Evolutionary conservation across 1,140 invertebrate genomes (phyloP).

Genomic region (Drosophila grimshawi): DNA sequence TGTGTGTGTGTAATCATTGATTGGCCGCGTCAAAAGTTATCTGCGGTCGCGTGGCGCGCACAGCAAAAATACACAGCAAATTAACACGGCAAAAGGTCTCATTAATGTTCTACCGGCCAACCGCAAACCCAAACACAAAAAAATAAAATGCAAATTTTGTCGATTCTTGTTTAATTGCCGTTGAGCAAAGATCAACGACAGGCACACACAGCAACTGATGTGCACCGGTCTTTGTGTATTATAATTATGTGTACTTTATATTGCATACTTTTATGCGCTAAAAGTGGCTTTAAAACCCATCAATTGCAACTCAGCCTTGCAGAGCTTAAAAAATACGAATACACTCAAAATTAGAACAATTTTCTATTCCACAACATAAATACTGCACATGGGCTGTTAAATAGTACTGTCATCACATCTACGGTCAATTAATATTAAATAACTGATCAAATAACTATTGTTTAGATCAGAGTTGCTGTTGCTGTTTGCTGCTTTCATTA

Average conservation of each 20-base stretch:
- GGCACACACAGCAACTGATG: conserved; percentile 30
- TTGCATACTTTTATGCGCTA: conserved; percentile 27
- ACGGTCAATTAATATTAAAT: too few species aligned
- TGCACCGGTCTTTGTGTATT: conserved; percentile 29
- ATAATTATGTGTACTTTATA: conserved; percentile 45
- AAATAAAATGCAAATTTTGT: conserved; percentile 64
- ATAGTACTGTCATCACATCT: too few species aligned
- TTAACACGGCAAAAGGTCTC: conserved; percentile 67
- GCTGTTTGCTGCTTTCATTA: not conserved
- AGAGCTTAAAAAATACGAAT: not conserved
- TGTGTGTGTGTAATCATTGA: conserved; percentile 67
- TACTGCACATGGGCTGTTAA: too few species aligned
- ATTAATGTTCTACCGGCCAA: conserved; percentile 63
- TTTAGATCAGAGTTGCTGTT: not conserved
- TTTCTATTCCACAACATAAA: too few species aligned
- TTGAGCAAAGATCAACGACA: conserved; percentile 15
- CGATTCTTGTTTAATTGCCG: conserved; percentile 63
- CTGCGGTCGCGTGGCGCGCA: conserved; percentile 20
- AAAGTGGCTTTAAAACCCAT: conserved; percentile 20
- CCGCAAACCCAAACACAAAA: conserved; percentile 64
- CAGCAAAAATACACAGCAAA: conserved; percentile 40
- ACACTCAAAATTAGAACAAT: not conserved
- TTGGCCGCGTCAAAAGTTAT: conserved; percentile 40
- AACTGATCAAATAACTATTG: too few species aligned
- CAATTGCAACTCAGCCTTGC: conserved; percentile 6